phyloP scores from a whole-genome alignment of 2,888 invertebrate genomes.

The Cacoxenus indagator region DNA sequence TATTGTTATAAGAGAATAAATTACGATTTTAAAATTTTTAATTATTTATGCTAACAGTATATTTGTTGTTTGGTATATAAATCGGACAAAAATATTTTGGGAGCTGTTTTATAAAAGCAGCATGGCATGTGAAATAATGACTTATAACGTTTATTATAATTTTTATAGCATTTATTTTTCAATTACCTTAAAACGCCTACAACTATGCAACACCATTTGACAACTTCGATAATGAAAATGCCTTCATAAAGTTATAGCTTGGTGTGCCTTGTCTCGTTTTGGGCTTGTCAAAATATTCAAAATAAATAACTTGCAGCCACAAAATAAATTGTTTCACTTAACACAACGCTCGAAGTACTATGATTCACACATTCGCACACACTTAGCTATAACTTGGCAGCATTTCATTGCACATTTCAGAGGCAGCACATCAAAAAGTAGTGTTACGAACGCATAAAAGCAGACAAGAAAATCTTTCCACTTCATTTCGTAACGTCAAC shows the following conservation, averaged over 20 bases:
- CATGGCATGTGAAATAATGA: neutral
- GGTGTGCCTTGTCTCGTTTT: neutral
- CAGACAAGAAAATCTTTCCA: constrained; percentile 47
- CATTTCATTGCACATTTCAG: constrained; percentile 25
- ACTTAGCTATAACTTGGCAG: neutral
- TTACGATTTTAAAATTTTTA: no score
- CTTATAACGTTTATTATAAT: neutral
- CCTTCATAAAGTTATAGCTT: neutral
- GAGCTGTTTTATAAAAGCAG: no score
- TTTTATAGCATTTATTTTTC: neutral
- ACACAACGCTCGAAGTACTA: neutral
- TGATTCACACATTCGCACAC: no score
- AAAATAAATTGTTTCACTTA: constrained; percentile 18
- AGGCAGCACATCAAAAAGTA: constrained; percentile 39
- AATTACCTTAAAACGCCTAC: neutral
- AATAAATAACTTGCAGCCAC: constrained; percentile 17
- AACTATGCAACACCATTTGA: neutral
- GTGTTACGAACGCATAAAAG: constrained; percentile 29
- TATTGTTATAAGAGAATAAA: no score
- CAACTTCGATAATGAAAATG: neutral
- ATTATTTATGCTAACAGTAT: no score
- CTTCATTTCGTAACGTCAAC: constrained; percentile 51
- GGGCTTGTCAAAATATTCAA: constrained; percentile 7
- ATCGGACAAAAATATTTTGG: no score
- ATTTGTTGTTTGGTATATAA: no score